Base-by-base conservation (phyloP, 35 echinoderm and acorn worm genomes). In the Apostichopus japonicus region DNA sequence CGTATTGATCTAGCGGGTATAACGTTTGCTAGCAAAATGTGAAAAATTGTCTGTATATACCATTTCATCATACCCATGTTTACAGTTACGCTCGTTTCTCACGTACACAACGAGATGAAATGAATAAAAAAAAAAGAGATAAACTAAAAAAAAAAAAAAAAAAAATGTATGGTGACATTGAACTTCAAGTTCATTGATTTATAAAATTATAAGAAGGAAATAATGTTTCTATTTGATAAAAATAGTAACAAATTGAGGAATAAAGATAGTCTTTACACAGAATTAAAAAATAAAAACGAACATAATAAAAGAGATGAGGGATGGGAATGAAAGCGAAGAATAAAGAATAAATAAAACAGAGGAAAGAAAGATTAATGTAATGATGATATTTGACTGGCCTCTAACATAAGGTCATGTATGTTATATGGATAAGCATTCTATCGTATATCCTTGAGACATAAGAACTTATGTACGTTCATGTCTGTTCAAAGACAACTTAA, bases 161-260 rank as follows among this genome's bases (percentile, higher is more conserved):
- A 61, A 61, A 10, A 61, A 61, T 8, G 6, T 54, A 53, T 27
- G 23, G 54, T 84, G 81, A 84, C 81, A 84, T 84, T 84, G 81
- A 84, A 84, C 81, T 84, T 84, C 55, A 84, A 24, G 56, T 75
- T 75, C 71, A 75, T 75, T 75, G 71, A 75, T 75, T 75, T 15
- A 75, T 19, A 73, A 73, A 73, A 75, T 15, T 11, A 67, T 19
- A 67, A 15, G 63, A 75, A 19, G 21, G 15, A 75, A 14, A 75
- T 75, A 75, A 75, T 75, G 71, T 75, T 75, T 75, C 71, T 75
- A 19, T 75, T 75, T 6, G 71, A 75, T 75, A 23, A 75, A 75
- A 75, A 44, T 44, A 44, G 71, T 75, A 75, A 75, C 71, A 75
- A 75, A 75, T 75, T 19, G 71, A 19, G n/a, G 21, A 75, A 75